Base-by-base conservation (phyloP, 1,140 invertebrate species). In the Orius laevigatus region DNA sequence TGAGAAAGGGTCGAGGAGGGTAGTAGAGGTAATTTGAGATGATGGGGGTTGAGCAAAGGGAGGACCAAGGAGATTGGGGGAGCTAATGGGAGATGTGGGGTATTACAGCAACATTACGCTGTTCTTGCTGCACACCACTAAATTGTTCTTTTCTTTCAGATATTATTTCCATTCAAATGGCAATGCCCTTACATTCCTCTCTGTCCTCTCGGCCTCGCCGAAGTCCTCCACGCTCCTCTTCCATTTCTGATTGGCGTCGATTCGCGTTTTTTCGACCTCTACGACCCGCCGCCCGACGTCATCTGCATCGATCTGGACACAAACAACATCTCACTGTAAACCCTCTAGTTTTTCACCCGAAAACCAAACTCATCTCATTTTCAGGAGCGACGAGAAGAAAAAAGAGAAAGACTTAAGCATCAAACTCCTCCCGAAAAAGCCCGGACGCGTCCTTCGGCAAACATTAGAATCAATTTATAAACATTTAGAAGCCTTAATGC, bases 111-210 rank as follows among this genome's bases (percentile, higher is more conserved):
- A n/a, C 8, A 18, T 46, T 33, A 5, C 10, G 5, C 33, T 42
- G n/a, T 43, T 41, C 12, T 10, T 6, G 8, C 8, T 34, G n/a
- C 33, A n/a, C n/a, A 25, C 8, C 25, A 25, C 8, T 25, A 25
- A 38, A 12, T 38, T 34, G n/a, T 8, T 34, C n/a, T 8, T 8
- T 54, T 55, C 19, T 56, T 66, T 52, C 58, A 73, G 67, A 74
- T 98, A 56, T 77, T 98, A 48, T 99, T 98, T 67, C 96, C 96
- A 0, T 96, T 98, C 63, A 92, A 96, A 62, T 99, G 96, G 96
- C 93, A 98, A 64, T 98, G 94, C 66, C 94, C 95, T 0, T 99
- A 99, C 62, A 95, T 99, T 66, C 96, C 96, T 10, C 69, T 99
- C 6, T 99, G 96, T 73, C 96, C 96, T 1, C 71, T 99, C 56